Evolutionary conservation across 2,113 vertebrate genomes (phyloP).

Genomic region (Eolophus roseicapilla): DNA sequence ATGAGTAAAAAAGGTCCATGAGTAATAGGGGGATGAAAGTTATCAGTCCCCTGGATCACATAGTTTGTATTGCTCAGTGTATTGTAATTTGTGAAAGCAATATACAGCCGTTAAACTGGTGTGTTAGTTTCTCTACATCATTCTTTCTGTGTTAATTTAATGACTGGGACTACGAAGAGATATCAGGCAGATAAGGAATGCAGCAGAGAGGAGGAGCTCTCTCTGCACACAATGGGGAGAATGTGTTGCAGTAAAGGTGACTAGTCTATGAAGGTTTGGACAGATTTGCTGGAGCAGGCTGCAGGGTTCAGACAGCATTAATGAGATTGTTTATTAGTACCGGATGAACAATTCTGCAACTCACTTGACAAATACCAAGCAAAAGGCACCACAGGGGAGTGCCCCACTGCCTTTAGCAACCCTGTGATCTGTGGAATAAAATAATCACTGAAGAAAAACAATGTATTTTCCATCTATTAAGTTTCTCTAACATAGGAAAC

Average conservation of each 20-base stretch:
- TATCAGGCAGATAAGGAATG: not conserved
- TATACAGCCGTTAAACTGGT: not conserved
- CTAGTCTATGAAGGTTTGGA: slow-evolving; percentile 50
- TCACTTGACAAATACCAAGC: slow-evolving; percentile 57
- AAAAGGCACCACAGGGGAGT: slow-evolving; percentile 55
- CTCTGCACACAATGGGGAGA: not conserved
- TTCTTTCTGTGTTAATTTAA: not conserved
- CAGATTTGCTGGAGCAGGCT: slow-evolving; percentile 54
- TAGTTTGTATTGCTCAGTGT: not conserved
- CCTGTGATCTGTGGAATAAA: slow-evolving; percentile 63
- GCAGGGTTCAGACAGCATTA: slow-evolving; percentile 56
- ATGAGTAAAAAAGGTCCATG: not conserved
- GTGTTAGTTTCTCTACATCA: not conserved
- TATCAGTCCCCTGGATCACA: not conserved
- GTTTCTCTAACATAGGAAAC: slow-evolving; percentile 47
- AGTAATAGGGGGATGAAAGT: not conserved
- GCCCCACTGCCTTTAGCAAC: slow-evolving; percentile 39
- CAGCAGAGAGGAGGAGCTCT: not conserved
- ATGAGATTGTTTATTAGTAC: slow-evolving; percentile 71
- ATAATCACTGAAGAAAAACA: slow-evolving; percentile 68
- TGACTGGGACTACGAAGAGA: not conserved
- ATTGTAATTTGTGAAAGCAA: not conserved
- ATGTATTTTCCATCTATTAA: slow-evolving; percentile 66
- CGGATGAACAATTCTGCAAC: slow-evolving; percentile 65
- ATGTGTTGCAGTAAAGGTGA: slow-evolving; percentile 11